Percentiles rank a stretch among this genome's conserved stretches.
These are phyloP conservation scores for Lochmaea capreae DNA, from an alignment of 2,888 invertebrate species.

Conservation along the genomic window DNA sequence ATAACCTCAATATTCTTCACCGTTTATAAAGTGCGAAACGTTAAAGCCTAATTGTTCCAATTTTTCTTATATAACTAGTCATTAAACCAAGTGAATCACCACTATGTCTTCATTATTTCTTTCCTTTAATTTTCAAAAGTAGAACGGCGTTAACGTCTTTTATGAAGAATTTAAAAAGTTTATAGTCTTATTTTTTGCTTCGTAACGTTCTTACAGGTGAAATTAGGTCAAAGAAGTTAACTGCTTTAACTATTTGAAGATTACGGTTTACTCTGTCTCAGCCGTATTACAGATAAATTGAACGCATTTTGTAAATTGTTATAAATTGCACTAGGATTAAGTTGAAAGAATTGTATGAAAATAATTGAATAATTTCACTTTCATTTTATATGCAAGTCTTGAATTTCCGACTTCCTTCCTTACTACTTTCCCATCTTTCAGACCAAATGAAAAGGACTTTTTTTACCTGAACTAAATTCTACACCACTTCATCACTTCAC, in stretches of 20 bases:
- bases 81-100: slow-evolving; percentile 21
- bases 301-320: not conserved
- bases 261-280: slow-evolving; percentile 14
- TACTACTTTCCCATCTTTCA: too few species aligned
- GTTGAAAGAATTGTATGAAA: too few species aligned
- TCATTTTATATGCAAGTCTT: too few species aligned
- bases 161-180: slow-evolving; percentile 31
- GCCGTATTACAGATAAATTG: not conserved
- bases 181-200: slow-evolving; percentile 16
- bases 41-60: not conserved
- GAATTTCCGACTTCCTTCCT: too few species aligned
- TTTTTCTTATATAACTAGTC: slow-evolving; percentile 14
- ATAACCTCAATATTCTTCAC: not conserved
- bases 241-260: slow-evolving; percentile 15
- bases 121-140: slow-evolving; percentile 28
- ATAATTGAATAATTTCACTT: too few species aligned
- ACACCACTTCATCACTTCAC: too few species aligned
- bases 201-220: slow-evolving; percentile 7
- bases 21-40: not conserved
- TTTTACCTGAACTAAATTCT: too few species aligned
- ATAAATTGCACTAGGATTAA: too few species aligned
- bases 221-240: slow-evolving; percentile 28
- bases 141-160: slow-evolving; percentile 24
- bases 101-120: slow-evolving; percentile 21
- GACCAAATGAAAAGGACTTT: too few species aligned